A percentile compares a stretch with the other conserved stretches of the same genome.
Conservation (phyloP, 2,113 vertebrate genomes). For the Microtus montanus region DNA sequence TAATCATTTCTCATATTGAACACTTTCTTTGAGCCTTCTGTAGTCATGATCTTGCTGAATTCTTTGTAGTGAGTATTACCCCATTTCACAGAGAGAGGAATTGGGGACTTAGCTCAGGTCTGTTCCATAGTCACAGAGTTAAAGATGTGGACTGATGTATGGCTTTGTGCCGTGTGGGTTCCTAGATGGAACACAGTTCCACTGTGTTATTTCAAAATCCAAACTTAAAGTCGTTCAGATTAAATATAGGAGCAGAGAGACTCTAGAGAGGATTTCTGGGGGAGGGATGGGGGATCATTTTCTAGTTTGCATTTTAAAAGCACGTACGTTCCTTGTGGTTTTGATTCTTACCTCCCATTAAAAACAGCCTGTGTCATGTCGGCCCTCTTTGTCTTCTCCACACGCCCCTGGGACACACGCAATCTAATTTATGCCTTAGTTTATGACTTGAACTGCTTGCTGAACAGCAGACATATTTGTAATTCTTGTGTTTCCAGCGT, state of each 20-base stretch:
- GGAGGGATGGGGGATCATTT: background rate
- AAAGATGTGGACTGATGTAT: constrained; percentile 19
- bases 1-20: constrained; percentile 54
- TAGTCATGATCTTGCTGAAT: constrained; percentile 24
- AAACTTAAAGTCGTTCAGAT: constrained; percentile 29
- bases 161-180: background rate
- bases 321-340: constrained; percentile 42
- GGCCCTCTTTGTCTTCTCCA: constrained; percentile 3
- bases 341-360: constrained; percentile 27
- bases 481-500: constrained; percentile 52
- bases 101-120: background rate
- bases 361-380: background rate
- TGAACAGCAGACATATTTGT: constrained; percentile 49
- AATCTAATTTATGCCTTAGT: constrained; percentile 60
- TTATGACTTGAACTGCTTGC: constrained; percentile 59
- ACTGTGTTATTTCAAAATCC: constrained; percentile 34
- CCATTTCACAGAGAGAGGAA: constrained; percentile 66
- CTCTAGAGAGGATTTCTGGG: constrained; percentile 41
- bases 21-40: constrained; percentile 32
- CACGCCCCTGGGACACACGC: constrained; percentile 12
- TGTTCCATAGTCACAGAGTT: constrained; percentile 30
- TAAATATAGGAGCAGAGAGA: constrained; percentile 39
- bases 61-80: background rate
- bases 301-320: constrained; percentile 35
- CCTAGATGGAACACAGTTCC: background rate